Conservation (phyloP, 2,888 invertebrate species). For the Lasioglossum calceatum region DNA sequence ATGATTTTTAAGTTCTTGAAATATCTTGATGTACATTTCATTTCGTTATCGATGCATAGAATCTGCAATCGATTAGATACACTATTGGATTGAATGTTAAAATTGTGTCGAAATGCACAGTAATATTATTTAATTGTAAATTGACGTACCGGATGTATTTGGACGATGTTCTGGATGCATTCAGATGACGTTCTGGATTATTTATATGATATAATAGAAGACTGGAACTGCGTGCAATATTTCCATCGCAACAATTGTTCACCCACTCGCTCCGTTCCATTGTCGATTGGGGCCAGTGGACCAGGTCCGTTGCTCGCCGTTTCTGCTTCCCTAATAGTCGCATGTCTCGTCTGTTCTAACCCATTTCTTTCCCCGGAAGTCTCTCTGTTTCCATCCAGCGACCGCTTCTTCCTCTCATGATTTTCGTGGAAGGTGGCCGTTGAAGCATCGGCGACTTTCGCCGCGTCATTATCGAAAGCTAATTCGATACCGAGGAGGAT, state of each 20-base stretch:
- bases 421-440: not conserved
- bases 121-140: no score
- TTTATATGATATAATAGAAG: no score
- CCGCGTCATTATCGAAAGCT: conserved; percentile 39
- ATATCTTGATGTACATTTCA: no score
- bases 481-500: conserved; percentile 49
- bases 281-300: conserved; percentile 9
- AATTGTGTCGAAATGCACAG: no score
- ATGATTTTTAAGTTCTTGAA: not conserved
- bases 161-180: no score
- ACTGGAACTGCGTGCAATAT: not conserved
- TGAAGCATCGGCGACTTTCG: conserved; percentile 6
- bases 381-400: conserved; percentile 10
- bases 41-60: no score
- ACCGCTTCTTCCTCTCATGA: not conserved
- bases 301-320: conserved; percentile 10
- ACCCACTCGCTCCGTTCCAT: not conserved
- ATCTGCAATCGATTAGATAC: no score
- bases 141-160: no score
- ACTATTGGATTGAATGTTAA: no score
- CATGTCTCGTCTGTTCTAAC: conserved; percentile 79
- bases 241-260: not conserved
- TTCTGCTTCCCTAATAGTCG: conserved; percentile 76
- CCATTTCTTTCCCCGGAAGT: conserved; percentile 77
- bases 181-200: no score